Conservation (phyloP, 2,797 vertebrate genomes). For the Danio jaintianensis region DNA sequence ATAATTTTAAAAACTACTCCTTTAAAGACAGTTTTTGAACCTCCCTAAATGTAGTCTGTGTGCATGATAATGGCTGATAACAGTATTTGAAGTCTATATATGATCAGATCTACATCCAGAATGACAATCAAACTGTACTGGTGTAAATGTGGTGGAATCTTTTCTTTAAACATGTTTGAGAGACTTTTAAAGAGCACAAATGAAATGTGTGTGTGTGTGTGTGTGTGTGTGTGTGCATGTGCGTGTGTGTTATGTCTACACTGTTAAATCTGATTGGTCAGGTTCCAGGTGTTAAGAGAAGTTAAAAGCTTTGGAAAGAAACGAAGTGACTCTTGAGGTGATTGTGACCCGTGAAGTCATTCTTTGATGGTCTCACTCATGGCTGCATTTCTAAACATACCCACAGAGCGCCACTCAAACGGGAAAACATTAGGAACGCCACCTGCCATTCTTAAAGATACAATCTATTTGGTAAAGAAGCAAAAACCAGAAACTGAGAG, state of each 20-base stretch:
- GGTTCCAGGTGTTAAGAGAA: slow-evolving; percentile 47
- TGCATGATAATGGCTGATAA: slow-evolving; percentile 20
- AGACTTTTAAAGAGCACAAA: slow-evolving; percentile 22
- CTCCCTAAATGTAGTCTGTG: slow-evolving; percentile 45
- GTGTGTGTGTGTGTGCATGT: neutral
- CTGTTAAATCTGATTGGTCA: slow-evolving; percentile 36
- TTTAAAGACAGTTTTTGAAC: slow-evolving; percentile 12
- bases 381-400: slow-evolving; percentile 32
- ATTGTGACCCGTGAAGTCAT: slow-evolving; percentile 12
- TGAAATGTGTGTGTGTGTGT: neutral
- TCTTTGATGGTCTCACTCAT: slow-evolving; percentile 15
- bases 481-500: neutral
- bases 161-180: slow-evolving; percentile 4
- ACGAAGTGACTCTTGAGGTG: slow-evolving; percentile 36
- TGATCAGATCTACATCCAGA: slow-evolving; percentile 36
- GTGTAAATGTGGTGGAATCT: slow-evolving; percentile 23
- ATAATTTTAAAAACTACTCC: no score
- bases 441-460: slow-evolving; percentile 25
- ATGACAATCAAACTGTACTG: slow-evolving; percentile 45
- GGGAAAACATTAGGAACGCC: neutral
- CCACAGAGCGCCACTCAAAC: slow-evolving; percentile 7
- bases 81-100: slow-evolving; percentile 20
- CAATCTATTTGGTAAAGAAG: neutral
- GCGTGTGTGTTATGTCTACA: slow-evolving; percentile 48
- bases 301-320: slow-evolving; percentile 27